Percentiles rank a stretch among this genome's conserved stretches.
These are phyloP conservation scores for Poicephalus gulielmi DNA, from an alignment of 2,113 vertebrate species.

Conservation along the genomic window DNA sequence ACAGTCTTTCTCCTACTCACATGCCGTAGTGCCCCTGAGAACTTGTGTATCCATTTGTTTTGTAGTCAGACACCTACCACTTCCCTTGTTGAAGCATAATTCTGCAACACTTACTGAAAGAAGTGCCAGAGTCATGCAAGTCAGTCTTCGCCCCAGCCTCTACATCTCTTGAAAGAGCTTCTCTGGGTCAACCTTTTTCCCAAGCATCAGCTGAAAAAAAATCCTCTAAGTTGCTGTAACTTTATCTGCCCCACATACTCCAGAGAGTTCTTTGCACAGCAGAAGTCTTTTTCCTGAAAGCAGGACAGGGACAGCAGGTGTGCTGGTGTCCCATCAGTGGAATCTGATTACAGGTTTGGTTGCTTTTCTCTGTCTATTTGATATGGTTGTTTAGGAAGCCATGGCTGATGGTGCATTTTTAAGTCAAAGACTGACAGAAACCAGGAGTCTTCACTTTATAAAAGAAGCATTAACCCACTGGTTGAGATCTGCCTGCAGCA, in stretches of 20 bases:
- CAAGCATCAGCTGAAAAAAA: conserved; percentile 45
- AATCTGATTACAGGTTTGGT: conserved; percentile 64
- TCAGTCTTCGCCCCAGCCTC: neutral
- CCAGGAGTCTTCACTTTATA: conserved; percentile 73
- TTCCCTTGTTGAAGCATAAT: neutral
- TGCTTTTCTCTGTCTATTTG: conserved; percentile 68
- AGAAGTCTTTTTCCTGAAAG: conserved; percentile 51
- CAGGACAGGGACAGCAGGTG: conserved; percentile 42
- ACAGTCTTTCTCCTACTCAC: neutral
- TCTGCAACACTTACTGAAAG: neutral
- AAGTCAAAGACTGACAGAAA: conserved; percentile 70
- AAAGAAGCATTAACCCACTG: conserved; percentile 69
- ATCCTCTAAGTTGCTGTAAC: conserved; percentile 24
- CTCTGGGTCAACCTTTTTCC: conserved; percentile 25
- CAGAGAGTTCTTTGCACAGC: conserved; percentile 20
- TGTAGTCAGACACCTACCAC: neutral
- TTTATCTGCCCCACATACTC: conserved; percentile 5
- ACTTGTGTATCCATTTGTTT: neutral
- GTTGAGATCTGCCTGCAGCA: conserved; percentile 54
- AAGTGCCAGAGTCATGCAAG: neutral
- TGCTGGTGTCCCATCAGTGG: conserved; percentile 46
- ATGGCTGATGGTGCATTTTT: conserved; percentile 60
- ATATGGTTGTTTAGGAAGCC: conserved; percentile 61
- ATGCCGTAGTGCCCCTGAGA: neutral
- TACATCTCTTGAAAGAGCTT: neutral